Evolutionary conservation across 2,113 vertebrate species (phyloP).

Genomic region (Hydrochoerus hydrochaeris): DNA sequence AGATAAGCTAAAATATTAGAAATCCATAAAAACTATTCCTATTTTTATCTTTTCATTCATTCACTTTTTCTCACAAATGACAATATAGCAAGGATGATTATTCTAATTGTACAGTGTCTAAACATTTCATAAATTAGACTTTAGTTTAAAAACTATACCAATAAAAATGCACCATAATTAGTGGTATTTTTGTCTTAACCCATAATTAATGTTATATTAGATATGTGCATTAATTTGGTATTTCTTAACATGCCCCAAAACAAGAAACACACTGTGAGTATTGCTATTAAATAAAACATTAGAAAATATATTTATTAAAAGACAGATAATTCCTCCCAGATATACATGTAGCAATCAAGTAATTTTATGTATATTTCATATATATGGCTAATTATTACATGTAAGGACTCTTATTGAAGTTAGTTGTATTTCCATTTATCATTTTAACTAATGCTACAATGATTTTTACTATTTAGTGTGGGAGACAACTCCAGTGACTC

Average conservation of each 20-base stretch:
- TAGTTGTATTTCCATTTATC: neutral
- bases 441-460: neutral
- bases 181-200: neutral
- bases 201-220: neutral
- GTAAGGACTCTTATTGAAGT: neutral
- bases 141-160: neutral
- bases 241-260: neutral
- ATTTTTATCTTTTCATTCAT: neutral
- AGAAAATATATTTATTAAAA: neutral
- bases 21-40: neutral
- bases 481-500: too few relatives aligned
- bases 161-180: neutral
- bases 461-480: slow-evolving; percentile 22
- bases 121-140: neutral
- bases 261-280: neutral
- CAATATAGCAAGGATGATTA: neutral
- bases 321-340: neutral
- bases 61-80: neutral
- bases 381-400: neutral
- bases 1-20: neutral
- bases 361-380: neutral
- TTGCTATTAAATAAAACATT: neutral
- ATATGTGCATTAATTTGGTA: neutral
- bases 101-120: neutral
- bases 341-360: neutral